These are phyloP conservation scores for Stenoptilia bipunctidactyla DNA, from an alignment of 2,888 invertebrate genomes.

Conservation along the genomic window DNA sequence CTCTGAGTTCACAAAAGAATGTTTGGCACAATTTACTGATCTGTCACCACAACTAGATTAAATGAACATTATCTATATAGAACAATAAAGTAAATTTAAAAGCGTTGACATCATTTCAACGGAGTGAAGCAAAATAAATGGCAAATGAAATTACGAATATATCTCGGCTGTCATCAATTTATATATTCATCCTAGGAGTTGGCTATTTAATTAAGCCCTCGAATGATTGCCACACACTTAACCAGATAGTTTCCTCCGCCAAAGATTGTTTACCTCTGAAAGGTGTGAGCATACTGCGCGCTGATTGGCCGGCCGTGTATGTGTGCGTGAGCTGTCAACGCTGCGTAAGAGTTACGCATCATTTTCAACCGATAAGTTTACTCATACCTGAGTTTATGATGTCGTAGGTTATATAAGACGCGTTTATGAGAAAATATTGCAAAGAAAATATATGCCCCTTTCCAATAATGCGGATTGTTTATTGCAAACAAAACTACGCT, in stretches of 20 bases:
- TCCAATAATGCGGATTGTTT: too few relatives aligned
- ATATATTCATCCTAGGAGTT: slow-evolving; percentile 13
- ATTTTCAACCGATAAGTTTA: slow-evolving; percentile 13
- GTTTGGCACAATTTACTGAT: slow-evolving; percentile 6
- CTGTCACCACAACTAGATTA: too few relatives aligned
- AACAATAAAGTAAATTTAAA: too few relatives aligned
- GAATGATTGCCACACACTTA: too few relatives aligned
- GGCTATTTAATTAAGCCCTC: slow-evolving; percentile 15
- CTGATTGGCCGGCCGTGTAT: slow-evolving; percentile 20
- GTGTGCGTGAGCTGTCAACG: slow-evolving; percentile 17
- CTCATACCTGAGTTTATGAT: too few relatives aligned
- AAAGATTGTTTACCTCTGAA: slow-evolving; percentile 30
- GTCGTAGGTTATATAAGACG: too few relatives aligned
- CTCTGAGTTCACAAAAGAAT: too few relatives aligned
- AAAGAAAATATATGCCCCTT: too few relatives aligned
- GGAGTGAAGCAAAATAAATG: background rate
- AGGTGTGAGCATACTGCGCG: slow-evolving; percentile 13
- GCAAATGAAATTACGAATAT: slow-evolving; percentile 18
- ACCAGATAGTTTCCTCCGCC: slow-evolving; percentile 11
- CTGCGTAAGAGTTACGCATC: slow-evolving; percentile 20
- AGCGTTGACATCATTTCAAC: too few relatives aligned
- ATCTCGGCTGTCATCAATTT: slow-evolving; percentile 14
- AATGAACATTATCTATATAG: too few relatives aligned
- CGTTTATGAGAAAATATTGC: too few relatives aligned
- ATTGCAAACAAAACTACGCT: too few relatives aligned